Evolutionary conservation across 2,797 vertebrate species (phyloP), one percentile per base, ranked within the genome.

Genomic region (Pantherophis alleghaniensis): DNA sequence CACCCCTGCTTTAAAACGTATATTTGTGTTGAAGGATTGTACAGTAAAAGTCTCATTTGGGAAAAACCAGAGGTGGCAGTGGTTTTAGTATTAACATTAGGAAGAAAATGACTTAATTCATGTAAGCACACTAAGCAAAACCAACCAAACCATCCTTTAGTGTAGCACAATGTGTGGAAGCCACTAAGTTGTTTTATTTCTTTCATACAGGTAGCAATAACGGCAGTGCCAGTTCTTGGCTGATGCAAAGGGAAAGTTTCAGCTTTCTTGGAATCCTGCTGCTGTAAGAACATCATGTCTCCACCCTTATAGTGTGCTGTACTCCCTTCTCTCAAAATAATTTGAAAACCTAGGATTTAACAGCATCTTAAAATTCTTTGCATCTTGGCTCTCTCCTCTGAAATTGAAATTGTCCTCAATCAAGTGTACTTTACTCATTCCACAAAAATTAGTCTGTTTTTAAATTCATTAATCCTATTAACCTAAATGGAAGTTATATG

Each of bases 391-490:
- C 0, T 22, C 74, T 24, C 61, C 16, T 5, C 0, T 11, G 89
- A 66, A 94, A 0, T 53, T 56, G 20, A 61, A 61, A 61, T 61
- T 61, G 60, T 0, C 57, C 18, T 26, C 10, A 69, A 69, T n/a
- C 56, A 51, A 93, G 13, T 63, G 47, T 90, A 87, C 10, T 55
- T 91, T 60, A 88, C 51, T 9, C 60, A 26, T 55, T 47, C 22
- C 57, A 89, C 61, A 87, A 22, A 79, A 7, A 61, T 37, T 87
- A 42, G n/a, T 88, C 55, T 91, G 22, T 88, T 88, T 88, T 60
- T 93, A 93, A 91, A 55, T 57, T 59, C 59, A 57, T 88, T 32
- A 91, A 55, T 32, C 66, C 90, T 61, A 14, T 74, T 88, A 51
- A 86, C 24, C 7, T 55, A 83, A 83, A 63, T 42, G n/a, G 20